Evolutionary conservation across 1,140 invertebrate species (phyloP), one percentile per base, ranked within the genome.

Genomic region (Rhopalosiphum padi): DNA sequence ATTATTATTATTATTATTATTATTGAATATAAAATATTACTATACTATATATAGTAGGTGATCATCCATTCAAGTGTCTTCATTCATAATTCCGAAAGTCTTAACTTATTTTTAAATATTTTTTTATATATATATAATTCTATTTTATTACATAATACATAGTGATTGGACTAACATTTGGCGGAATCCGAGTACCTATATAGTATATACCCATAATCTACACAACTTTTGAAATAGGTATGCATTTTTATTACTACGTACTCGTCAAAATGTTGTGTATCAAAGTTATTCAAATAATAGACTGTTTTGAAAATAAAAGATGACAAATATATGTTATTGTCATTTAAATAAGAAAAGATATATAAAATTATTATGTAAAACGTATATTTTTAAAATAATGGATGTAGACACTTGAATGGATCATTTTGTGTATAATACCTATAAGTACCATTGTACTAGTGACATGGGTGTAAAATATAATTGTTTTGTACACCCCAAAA

Each of bases 1-100:
- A n/a, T n/a, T 77, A 77, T n/a, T 68, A 68, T 68, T 68, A 68
- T n/a, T 21, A n/a, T n/a, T 77, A 77, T n/a, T 68, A 68, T 68
- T 68, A 68, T 68, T 60, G n/a, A 15, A 30, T 68, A 68, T n/a
- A 18, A n/a, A 2, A n/a, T n/a, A n/a, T n/a, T n/a, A n/a, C n/a
- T n/a, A n/a, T n/a, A 60, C 9, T 15, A 60, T 51, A 51, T 15
- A 60, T 51, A 51, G 11, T 51, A 51, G 15, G 2, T 18, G 5
- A 1, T 77, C 15, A 18, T 77, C n/a, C 30, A 22, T 77, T n/a
- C 60, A 30, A 60, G 30, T 60, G 55, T 30, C 55, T 55, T 55
- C 55, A 55, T 9, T 55, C 23, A 55, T 55, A 25, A 30, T 60
- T 60, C 9, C 25, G 23, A 60, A 60, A 30, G 55, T 60, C 30